Percentiles rank a stretch among this genome's conserved stretches.
phyloP scores from a whole-genome alignment of 2,113 vertebrate genomes.

The Gambusia affinis region DNA sequence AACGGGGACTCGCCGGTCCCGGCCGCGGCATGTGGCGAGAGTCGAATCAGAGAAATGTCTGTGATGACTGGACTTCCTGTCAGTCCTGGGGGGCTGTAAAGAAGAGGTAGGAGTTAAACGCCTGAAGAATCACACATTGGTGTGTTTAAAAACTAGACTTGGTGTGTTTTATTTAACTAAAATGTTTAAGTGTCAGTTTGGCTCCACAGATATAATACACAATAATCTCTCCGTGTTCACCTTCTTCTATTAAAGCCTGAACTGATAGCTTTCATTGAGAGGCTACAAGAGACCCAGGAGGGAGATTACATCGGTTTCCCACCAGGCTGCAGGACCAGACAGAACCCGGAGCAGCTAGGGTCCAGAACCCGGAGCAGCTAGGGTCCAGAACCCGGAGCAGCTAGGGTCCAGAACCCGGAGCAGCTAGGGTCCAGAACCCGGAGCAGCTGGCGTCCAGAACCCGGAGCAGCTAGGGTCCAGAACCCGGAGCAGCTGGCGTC shows the following conservation, averaged over 20 bases:
- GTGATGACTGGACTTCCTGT: conserved; percentile 94
- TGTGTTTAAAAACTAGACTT: conserved; percentile 40
- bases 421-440: neutral
- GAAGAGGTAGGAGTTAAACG: neutral
- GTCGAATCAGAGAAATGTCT: conserved; percentile 93
- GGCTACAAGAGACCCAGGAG: conserved; percentile 7
- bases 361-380: neutral
- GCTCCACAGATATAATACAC: conserved; percentile 50
- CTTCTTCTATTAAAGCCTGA: conserved; percentile 63
- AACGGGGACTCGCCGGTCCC: conserved; percentile 88
- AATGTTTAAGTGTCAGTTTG: conserved; percentile 34
- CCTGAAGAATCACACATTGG: neutral
- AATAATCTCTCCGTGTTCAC: conserved; percentile 64
- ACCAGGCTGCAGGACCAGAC: conserved; percentile 41
- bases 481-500: too few relatives aligned
- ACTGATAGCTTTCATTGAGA: conserved; percentile 42
- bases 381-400: too few relatives aligned
- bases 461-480: neutral
- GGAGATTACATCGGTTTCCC: conserved; percentile 32
- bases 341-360: conserved; percentile 17
- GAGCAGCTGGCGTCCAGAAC: too few relatives aligned
- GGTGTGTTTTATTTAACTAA: conserved; percentile 32
- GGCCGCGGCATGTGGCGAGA: conserved; percentile 86
- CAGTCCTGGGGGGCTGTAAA: conserved; percentile 88
- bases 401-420: too few relatives aligned